Conservation (phyloP, 2,888 invertebrate species). For the Doris montereyensis region DNA sequence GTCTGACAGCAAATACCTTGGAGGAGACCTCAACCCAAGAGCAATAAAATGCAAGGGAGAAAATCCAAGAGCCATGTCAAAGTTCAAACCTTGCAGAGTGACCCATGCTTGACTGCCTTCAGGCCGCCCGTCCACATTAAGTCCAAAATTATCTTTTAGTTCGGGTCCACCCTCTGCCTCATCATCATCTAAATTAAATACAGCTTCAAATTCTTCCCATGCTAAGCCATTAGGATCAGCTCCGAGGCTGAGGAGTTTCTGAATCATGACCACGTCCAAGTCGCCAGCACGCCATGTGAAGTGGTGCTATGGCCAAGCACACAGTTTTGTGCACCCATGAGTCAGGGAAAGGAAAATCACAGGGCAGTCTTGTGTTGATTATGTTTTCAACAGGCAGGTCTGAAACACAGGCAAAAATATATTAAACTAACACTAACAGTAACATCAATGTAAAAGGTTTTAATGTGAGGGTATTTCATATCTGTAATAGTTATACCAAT, state of each 20-base stretch:
- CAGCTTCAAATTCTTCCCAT: conserved; percentile 9
- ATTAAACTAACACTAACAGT: too few relatives aligned
- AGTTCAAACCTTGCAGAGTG: not conserved
- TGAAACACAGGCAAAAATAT: too few relatives aligned
- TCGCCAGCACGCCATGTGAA: conserved; percentile 37
- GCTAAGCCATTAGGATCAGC: conserved; percentile 33
- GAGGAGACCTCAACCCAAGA: conserved; percentile 30
- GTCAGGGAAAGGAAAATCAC: conserved; percentile 34
- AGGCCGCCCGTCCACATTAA: too few relatives aligned
- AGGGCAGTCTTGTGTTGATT: not conserved
- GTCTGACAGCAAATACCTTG: not conserved
- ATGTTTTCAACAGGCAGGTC: not conserved
- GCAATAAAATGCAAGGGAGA: conserved; percentile 37
- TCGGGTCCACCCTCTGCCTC: not conserved
- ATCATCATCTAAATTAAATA: not conserved
- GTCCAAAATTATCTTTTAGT: not conserved
- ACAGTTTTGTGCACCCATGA: conserved; percentile 29
- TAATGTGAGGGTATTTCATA: too few relatives aligned
- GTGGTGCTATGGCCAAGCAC: conserved; percentile 5
- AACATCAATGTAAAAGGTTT: too few relatives aligned
- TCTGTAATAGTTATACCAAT: too few relatives aligned
- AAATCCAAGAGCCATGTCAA: conserved; percentile 8
- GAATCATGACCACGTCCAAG: conserved; percentile 11
- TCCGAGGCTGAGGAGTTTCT: conserved; percentile 7
- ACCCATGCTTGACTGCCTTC: too few relatives aligned